These are phyloP conservation scores for Lerista edwardsae DNA, from an alignment of 2,797 vertebrate genomes.

Conservation along the genomic window DNA sequence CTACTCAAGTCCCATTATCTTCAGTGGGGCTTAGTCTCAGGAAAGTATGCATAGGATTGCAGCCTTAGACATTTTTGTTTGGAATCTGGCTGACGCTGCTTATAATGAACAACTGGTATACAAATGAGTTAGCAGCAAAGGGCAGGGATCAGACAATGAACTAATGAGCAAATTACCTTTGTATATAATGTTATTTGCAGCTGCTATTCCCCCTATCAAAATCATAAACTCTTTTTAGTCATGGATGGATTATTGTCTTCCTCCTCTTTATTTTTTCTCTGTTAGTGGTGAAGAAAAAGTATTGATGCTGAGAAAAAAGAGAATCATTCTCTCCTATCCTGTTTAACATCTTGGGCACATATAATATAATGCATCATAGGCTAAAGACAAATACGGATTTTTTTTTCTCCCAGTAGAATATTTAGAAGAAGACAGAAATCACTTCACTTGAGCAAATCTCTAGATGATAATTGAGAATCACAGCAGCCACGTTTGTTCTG, in stretches of 20 bases:
- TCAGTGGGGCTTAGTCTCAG: too few relatives aligned
- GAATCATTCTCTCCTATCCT: neutral
- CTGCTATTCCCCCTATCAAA: neutral
- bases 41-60: too few relatives aligned
- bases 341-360: neutral
- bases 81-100: neutral
- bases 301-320: neutral
- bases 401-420: neutral
- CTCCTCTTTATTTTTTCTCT: neutral
- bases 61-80: neutral
- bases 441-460: conserved; percentile 9
- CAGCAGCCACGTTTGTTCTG: neutral
- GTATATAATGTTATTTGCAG: neutral
- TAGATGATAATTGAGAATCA: neutral
- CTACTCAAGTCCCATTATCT: too few relatives aligned
- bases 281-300: neutral
- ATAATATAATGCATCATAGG: neutral
- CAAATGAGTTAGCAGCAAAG: conserved; percentile 19
- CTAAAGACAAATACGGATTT: neutral
- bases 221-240: neutral
- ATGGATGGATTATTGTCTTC: neutral
- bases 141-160: neutral
- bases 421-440: neutral
- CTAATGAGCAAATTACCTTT: neutral
- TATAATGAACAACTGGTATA: neutral